Evolutionary conservation across 92 coral and sea anemone species (phyloP), one percentile per base, ranked within the genome.

Genomic region (Plumapathes pennacea): DNA sequence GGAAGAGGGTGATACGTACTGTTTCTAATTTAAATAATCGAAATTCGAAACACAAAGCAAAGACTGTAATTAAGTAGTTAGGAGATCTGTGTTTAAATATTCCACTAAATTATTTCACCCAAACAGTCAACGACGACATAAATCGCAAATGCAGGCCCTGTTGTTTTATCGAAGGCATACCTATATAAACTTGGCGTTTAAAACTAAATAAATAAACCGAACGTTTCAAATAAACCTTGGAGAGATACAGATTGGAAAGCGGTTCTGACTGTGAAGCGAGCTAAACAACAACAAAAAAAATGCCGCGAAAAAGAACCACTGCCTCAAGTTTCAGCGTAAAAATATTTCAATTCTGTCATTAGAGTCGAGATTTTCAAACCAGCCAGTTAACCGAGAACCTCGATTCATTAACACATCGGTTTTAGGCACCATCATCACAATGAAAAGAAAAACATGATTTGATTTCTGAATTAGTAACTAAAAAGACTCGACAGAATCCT

Each of bases 61-160:
- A 27, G 78, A 22, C 31, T 32, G 70, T 71, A 71, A 71, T 71
- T 71, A 71, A 60, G 60, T 59, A 60, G 70, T 71, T 46, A 71
- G 70, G 19, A 19, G 7, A 32, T 32, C 60, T 21, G 32, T 71
- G 78, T 71, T 71, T 71, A 71, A 71, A 59, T 50, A 47, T 32
- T 59, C 30, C 49, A 15, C 47, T 20, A 45, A 71, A 71, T 71
- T 71, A 48, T 37, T 59, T 30, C 51, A 37, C 22, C 70, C 47
- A 59, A 60, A 50, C 70, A 59, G 25, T 34, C n/a, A n/a, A n/a
- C n/a, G n/a, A n/a, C n/a, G n/a, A n/a, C n/a, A n/a, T n/a, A n/a
- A n/a, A n/a, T n/a, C n/a, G n/a, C n/a, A n/a, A n/a, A n/a, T n/a
- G n/a, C n/a, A n/a, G n/a, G n/a, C n/a, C n/a, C n/a, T n/a, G n/a